phyloP scores from a whole-genome alignment of 2,113 vertebrate genomes.

The Lucifuga dentata region DNA sequence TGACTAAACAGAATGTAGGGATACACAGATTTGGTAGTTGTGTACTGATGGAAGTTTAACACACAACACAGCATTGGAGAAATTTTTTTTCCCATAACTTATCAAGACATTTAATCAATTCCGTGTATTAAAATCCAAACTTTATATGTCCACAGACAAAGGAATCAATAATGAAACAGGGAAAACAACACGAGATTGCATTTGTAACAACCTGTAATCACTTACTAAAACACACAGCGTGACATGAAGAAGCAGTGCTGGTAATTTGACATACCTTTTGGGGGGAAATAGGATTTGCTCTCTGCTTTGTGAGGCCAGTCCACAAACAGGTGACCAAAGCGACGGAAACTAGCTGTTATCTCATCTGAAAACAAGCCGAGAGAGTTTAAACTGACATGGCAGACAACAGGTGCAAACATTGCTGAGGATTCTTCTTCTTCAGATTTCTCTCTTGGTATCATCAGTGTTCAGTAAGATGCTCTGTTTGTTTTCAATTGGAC shows the following conservation, averaged over 20 bases:
- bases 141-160: too few species aligned
- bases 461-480: too few species aligned
- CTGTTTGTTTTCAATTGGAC: too few species aligned
- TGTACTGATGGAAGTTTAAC: background rate
- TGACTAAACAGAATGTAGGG: constrained; percentile 2
- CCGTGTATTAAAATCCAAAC: too few species aligned
- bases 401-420: background rate
- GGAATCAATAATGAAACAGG: too few species aligned
- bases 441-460: too few species aligned
- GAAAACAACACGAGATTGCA: too few species aligned
- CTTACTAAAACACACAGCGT: background rate
- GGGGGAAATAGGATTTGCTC: constrained; percentile 80
- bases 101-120: background rate
- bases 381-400: background rate
- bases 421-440: too few species aligned
- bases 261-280: constrained; percentile 78
- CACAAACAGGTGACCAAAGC: constrained; percentile 80
- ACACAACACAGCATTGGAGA: too few species aligned
- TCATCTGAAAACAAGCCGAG: constrained; percentile 69
- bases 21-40: constrained; percentile 1
- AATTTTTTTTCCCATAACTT: too few species aligned
- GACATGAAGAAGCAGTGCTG: background rate
- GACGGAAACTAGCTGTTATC: constrained; percentile 80
- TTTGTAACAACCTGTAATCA: too few species aligned
- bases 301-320: constrained; percentile 82